Evolutionary conservation across 2,113 vertebrate genomes (phyloP), one percentile per base, ranked within the genome.

Genomic region (Nasalis larvatus): DNA sequence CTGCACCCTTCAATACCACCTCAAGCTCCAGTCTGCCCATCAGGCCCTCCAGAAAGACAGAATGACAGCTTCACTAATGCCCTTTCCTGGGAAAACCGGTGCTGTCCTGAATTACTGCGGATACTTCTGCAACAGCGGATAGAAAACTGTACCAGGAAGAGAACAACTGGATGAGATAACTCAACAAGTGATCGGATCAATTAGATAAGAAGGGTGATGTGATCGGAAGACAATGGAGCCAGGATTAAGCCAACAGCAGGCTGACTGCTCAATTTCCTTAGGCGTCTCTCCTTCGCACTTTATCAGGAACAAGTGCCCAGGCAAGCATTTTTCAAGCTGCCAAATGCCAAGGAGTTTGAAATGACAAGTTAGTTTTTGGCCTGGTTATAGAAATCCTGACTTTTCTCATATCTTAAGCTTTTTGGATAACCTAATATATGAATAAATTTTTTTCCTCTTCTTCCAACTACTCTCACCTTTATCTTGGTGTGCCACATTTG

Each of bases 241-340:
- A 60, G 20, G 35, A 49, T 10, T 30, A 23, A 66, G 56, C 5
- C 25, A 66, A 21, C 6, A n/a, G 37, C 78, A 37, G 40, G 23
- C n/a, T 47, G 58, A 25, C 2, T 0, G 1, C 0, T 37, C 25
- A 32, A 17, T n/a, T 47, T 47, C 16, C 27, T 58, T 7, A 40
- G 32, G 16, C 21, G 2, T 58, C 27, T 47, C 7, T 63, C n/a
- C 30, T 8, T 30, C 30, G 14, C 6, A 8, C 16, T 8, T 45
- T 21, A 25, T 11, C 25, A 35, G 47, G 73, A 93, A 49, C 21
- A 49, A 35, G 18, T 56, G 37, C 35, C 66, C 23, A 71, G 23
- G 9, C 17, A 52, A 27, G 32, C 17, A 17, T 45, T 40, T 91
- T 32, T 47, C 37, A 87, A 54, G 30, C 42, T 56, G 18, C 37